Evolutionary conservation across 1,140 invertebrate genomes (phyloP), one percentile per base, ranked within the genome.

Genomic region (Drosophila pallidifrons): DNA sequence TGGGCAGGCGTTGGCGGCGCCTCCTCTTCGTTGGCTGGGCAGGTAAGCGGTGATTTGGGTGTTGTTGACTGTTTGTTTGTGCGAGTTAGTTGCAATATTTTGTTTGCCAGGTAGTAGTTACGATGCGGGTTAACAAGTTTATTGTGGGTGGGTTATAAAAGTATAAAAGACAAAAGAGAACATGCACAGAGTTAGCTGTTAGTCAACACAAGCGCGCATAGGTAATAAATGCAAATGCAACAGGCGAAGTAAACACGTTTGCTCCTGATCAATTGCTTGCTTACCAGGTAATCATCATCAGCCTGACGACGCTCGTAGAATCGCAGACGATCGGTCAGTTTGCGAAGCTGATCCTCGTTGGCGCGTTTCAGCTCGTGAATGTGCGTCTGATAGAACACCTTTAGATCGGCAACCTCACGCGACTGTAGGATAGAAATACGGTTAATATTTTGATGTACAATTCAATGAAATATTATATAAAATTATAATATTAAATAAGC

Each of bases 211-310:
- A 67, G 60, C 64, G 1, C 6, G 1, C 6, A 51, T 59, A 51
- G 45, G 49, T 52, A 8, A 13, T 60, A 15, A n/a, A 8, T n/a
- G 3, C 57, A 51, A 5, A 25, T 25, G 10, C 52, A 20, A 41
- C 54, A 45, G 38, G 11, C 1, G 10, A 38, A 38, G 20, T 38
- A 38, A 10, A 38, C 35, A 10, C 10, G 35, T 38, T 38, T 10
- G 35, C 6, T 15, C 3, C 4, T 25, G 15, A 0, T n/a, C 41
- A 7, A 13, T 1, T 2, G 35, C 41, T 25, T 43, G 57, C 73
- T 79, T 55, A 92, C 91, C 91, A 87, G 70, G 55, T 90, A 92
- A 46, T 92, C 91, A 67, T 92, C 91, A 28, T 91, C 91, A 0
- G 79, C 79, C n/a, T 91, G 79, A 1, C 74, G 79, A 4, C 75